Percentiles rank a stretch among this genome's conserved stretches.
phyloP scores from a whole-genome alignment of 1,140 invertebrate genomes.

The Drosophila nigromelanica region DNA sequence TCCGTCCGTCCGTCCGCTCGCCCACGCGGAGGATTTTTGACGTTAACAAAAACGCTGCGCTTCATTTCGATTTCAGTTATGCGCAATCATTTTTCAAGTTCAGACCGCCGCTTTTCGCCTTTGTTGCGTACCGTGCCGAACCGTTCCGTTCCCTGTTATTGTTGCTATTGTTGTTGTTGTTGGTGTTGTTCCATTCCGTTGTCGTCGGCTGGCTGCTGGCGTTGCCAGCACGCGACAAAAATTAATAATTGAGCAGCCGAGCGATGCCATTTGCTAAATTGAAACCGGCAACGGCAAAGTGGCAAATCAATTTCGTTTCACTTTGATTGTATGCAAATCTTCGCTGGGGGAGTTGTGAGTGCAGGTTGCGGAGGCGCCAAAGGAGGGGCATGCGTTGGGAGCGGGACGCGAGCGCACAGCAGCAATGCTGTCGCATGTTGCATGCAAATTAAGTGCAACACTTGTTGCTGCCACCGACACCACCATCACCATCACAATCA shows the following conservation, averaged over 20 bases:
- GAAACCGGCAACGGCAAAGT: conserved; percentile 61
- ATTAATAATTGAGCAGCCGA: conserved; percentile 73
- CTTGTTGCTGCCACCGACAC: conserved; percentile 55
- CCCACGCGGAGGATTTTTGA: conserved; percentile 26
- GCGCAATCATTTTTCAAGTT: conserved; percentile 81
- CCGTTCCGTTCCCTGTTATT: neutral
- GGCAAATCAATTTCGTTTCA: conserved; percentile 75
- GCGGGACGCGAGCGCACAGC: neutral
- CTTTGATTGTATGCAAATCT: conserved; percentile 81
- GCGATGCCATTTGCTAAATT: conserved; percentile 73
- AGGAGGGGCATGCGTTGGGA: neutral
- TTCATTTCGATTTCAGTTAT: conserved; percentile 81
- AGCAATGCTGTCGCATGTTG: conserved; percentile 62
- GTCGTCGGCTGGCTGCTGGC: conserved; percentile 19
- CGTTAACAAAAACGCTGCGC: conserved; percentile 63
- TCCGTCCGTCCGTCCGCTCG: neutral
- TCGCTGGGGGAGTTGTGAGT: conserved; percentile 36
- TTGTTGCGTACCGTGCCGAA: neutral
- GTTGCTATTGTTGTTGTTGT: no score
- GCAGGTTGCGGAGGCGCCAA: neutral
- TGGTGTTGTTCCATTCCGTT: neutral
- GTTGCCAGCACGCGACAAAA: conserved; percentile 72
- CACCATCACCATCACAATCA: neutral
- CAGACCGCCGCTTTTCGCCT: conserved; percentile 12
- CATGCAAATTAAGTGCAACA: conserved; percentile 78